Evolutionary conservation across 2,888 invertebrate species (phyloP), one percentile per base, ranked within the genome.

Genomic region (Coronaproctus castanopsis): DNA sequence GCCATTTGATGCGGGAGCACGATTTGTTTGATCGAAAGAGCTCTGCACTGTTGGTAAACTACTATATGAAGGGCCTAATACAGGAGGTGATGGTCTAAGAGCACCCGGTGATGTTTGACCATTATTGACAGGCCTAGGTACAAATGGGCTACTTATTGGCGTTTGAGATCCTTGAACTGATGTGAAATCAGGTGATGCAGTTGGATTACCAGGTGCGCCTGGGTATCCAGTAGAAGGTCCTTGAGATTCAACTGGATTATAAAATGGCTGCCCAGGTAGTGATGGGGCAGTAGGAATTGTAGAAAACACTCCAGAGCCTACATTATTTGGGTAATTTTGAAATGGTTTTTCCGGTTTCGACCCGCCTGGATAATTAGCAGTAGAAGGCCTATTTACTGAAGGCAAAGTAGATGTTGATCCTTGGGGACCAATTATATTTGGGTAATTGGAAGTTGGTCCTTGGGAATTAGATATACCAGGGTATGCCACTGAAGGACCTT

Each of bases 361-460:
- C 61, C 21, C 61, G 63, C 55, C 24, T 56, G 48, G 53, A 23
- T 64, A 53, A 66, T 65, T 63, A 60, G 62, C 57, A 54, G 63
- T 53, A 60, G 64, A 49, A 52, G 57, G 48, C 19, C 48, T 24
- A 3, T 58, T 24, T 36, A 48, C 55, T 21, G 21, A 19, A 49
- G 50, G 48, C 19, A 68, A 69, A 2, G 67, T 65, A 21, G 68
- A 67, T 49, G 71, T 67, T 20, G 71, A 70, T 52, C 70, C 70
- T 62, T 69, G 71, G 19, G 65, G 63, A 22, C 65, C 65, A 24
- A 54, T 55, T 21, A 61, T 59, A 52, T 57, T 58, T n/a, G 59
- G 56, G 50, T 24, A 70, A 2, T 68, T 65, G 8, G 69, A 67
- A n/a, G 71, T 66, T 20, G 71, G 70, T 48, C 70, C 71, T 63